Conservation (phyloP, 2,797 vertebrate species). For the Passerculus sandwichensis region DNA sequence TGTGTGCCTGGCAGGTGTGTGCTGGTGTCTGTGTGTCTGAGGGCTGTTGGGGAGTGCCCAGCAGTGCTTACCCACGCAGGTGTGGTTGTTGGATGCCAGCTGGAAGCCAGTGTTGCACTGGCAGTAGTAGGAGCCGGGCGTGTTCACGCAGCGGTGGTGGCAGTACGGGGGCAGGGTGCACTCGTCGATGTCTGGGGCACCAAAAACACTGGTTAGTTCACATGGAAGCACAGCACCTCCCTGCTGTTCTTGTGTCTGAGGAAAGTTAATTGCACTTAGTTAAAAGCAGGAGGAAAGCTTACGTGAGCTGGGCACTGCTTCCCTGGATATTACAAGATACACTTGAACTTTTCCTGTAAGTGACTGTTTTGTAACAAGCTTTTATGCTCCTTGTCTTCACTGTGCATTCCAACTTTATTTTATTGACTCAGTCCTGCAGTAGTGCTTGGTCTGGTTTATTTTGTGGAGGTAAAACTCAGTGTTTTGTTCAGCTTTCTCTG, state of each 20-base stretch:
- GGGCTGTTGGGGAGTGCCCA: not conserved
- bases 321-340: accelerated
- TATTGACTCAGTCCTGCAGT: not conserved
- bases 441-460: not conserved
- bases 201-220: not conserved
- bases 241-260: not conserved
- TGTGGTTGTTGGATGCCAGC: conserved; percentile 94
- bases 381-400: not conserved
- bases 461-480: not conserved
- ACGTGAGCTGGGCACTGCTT: not conserved
- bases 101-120: conserved; percentile 92
- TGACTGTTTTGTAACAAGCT: not conserved
- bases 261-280: not conserved
- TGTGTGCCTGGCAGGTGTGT: accelerated
- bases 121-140: conserved; percentile 91
- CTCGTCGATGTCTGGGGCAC: conserved; percentile 88
- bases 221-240: not conserved
- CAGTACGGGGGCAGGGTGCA: conserved; percentile 88
- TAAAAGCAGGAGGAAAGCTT: not conserved
- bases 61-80: conserved; percentile 74
- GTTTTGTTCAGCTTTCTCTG: not conserved
- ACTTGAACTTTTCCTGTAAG: not conserved
- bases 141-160: conserved; percentile 94
- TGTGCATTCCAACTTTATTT: not conserved
- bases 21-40: not conserved